Conservation (phyloP, 2,797 vertebrate genomes). For the Gymnopithys bicolor region DNA sequence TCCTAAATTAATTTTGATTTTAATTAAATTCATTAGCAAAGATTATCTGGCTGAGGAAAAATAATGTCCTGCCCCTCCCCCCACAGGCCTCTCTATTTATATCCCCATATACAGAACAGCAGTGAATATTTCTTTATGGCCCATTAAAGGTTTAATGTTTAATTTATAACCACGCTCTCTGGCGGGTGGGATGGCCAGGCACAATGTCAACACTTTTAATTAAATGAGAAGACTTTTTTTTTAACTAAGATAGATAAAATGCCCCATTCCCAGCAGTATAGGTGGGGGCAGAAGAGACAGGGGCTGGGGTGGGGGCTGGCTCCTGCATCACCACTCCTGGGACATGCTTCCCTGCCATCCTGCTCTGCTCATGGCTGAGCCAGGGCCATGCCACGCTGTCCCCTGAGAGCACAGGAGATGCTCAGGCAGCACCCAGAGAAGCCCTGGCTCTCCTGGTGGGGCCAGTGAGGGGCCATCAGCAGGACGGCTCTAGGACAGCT, state of each 20-base stretch:
- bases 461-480: not conserved
- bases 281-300: not conserved
- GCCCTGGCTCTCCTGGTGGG: rapidly evolving
- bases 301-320: not conserved
- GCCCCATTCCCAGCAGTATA: not conserved
- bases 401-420: not conserved
- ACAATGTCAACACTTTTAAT: constrained; percentile 82
- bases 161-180: constrained; percentile 79
- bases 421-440: rapidly evolving
- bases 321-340: not conserved
- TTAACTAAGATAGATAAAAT: constrained; percentile 46
- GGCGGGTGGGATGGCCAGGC: constrained; percentile 74
- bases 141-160: constrained; percentile 82
- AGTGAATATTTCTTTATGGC: constrained; percentile 78
- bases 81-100: constrained; percentile 70
- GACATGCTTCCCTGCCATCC: rapidly evolving
- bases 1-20: constrained; percentile 74
- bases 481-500: not conserved
- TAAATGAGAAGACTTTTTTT: constrained; percentile 68
- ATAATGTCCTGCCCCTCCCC: constrained; percentile 58
- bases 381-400: not conserved
- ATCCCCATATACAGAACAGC: constrained; percentile 70
- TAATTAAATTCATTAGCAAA: constrained; percentile 79
- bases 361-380: rapidly evolving
- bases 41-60: constrained; percentile 73